These are phyloP conservation scores for Escarpia spicata DNA, from an alignment of 2,888 invertebrate species.

Conservation along the genomic window DNA sequence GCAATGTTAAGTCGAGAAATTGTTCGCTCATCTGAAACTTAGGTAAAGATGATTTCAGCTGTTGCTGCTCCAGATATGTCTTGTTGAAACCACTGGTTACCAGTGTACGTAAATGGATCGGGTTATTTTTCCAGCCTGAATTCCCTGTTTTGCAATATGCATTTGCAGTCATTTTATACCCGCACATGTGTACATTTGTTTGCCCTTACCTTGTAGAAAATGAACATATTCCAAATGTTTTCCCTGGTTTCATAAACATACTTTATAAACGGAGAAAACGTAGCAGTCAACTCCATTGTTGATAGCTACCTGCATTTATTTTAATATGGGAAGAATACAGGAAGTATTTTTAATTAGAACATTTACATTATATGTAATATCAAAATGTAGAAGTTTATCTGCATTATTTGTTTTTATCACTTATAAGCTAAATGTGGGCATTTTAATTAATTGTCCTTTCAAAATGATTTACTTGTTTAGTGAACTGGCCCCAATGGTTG, in stretches of 20 bases:
- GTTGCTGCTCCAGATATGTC: background rate
- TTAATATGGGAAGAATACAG: background rate
- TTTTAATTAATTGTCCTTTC: background rate
- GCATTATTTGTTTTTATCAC: background rate
- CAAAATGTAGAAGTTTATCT: background rate
- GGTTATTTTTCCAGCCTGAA: background rate
- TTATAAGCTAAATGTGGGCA: background rate
- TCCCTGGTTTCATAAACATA: background rate
- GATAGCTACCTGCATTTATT: background rate
- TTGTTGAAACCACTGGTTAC: background rate
- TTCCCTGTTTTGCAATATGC: background rate
- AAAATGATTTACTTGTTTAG: background rate
- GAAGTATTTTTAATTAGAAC: background rate
- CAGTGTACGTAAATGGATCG: background rate
- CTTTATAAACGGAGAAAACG: background rate
- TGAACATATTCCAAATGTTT: background rate
- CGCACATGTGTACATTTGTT: background rate
- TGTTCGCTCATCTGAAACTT: background rate
- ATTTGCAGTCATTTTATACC: background rate
- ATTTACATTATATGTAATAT: no score
- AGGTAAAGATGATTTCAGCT: background rate
- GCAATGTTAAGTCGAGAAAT: background rate
- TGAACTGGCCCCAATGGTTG: background rate
- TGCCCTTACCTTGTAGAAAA: background rate
- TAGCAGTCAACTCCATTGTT: background rate